These are phyloP conservation scores for Blastomussa wellsi DNA, from an alignment of 92 coral and sea anemone species.

Conservation along the genomic window DNA sequence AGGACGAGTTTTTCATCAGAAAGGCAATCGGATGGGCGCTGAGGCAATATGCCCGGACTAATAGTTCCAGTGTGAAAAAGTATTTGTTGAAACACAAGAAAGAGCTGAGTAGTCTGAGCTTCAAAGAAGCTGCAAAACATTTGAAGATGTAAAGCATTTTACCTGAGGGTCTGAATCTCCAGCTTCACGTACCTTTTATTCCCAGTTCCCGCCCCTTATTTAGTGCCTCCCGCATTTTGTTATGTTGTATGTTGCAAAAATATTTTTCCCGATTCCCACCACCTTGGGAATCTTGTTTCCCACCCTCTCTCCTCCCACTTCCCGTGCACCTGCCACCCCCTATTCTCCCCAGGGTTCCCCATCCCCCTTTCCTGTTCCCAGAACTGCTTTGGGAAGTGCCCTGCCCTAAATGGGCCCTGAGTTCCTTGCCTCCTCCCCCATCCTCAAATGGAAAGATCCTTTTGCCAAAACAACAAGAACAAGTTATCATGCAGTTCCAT, in stretches of 20 bases:
- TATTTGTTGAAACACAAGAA: conserved; percentile 74
- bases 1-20: conserved; percentile 92
- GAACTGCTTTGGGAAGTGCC: neutral
- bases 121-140: conserved; percentile 85
- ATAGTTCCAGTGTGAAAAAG: conserved; percentile 62
- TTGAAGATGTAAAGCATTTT: conserved; percentile 41
- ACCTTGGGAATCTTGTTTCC: no score
- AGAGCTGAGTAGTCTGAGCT: conserved; percentile 77
- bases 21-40: conserved; percentile 98
- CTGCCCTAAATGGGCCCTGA: neutral
- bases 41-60: conserved; percentile 74
- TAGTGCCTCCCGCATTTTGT: no score
- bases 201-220: no score
- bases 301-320: no score
- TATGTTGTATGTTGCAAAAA: no score
- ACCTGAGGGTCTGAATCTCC: no score
- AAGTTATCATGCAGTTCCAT: neutral
- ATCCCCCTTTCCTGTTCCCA: no score
- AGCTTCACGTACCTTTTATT: no score
- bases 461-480: neutral
- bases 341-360: no score
- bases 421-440: neutral
- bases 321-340: no score
- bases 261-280: no score
- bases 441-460: neutral